Conservation (phyloP, 2,888 invertebrate genomes). For the Acleris cristana region DNA sequence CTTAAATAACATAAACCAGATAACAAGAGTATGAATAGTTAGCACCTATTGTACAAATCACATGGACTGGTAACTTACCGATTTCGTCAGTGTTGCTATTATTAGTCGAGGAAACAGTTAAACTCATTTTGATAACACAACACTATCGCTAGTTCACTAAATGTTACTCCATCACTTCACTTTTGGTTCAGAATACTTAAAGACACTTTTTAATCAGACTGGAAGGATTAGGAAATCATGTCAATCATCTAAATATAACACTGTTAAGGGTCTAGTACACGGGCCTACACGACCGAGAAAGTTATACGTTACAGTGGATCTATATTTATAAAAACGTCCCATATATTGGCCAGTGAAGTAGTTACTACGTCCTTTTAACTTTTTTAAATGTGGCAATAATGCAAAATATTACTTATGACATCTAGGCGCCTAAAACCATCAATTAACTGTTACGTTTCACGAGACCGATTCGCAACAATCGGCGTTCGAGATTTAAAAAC, state of each 20-base stretch:
- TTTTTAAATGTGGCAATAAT: not conserved
- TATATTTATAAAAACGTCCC: too few relatives aligned
- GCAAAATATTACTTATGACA: not conserved
- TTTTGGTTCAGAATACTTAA: slow-evolving; percentile 7
- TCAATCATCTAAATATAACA: too few relatives aligned
- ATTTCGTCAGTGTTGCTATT: slow-evolving; percentile 65
- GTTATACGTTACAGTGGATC: too few relatives aligned
- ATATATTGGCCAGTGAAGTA: too few relatives aligned
- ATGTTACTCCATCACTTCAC: slow-evolving; percentile 31
- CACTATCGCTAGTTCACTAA: slow-evolving; percentile 40
- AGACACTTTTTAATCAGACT: slow-evolving; percentile 9
- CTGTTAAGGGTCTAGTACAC: too few relatives aligned
- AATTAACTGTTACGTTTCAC: slow-evolving; percentile 9
- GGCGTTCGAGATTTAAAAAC: slow-evolving; percentile 4
- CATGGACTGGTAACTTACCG: slow-evolving; percentile 59
- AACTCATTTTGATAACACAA: slow-evolving; percentile 62
- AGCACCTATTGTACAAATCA: not conserved
- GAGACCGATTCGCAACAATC: not conserved
- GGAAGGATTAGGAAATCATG: not conserved
- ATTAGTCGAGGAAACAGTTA: slow-evolving; percentile 55
- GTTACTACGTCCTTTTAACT: not conserved
- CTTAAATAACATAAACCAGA: too few relatives aligned
- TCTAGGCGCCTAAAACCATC: not conserved
- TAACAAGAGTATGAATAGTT: not conserved
- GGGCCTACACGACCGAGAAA: too few relatives aligned